These are phyloP conservation scores for Atta cephalotes DNA, from an alignment of 1,140 invertebrate genomes.

Conservation along the genomic window DNA sequence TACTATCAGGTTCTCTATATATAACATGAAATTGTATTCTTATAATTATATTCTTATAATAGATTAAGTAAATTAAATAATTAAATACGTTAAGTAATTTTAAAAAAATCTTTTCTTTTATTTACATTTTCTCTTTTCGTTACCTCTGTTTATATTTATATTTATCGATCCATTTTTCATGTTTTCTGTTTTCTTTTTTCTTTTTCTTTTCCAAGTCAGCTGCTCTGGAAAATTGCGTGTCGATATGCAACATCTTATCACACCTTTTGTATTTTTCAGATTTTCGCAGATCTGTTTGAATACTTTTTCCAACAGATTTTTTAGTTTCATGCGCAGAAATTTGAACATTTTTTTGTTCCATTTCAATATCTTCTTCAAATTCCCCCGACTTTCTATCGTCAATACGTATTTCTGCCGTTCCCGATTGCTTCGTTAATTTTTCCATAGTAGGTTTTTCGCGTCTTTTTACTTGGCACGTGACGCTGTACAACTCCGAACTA, in stretches of 20 bases:
- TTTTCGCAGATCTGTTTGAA: neutral
- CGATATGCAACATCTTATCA: neutral
- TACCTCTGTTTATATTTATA: neutral
- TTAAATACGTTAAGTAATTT: neutral
- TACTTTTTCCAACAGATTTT: neutral
- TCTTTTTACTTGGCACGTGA: slow-evolving; percentile 36
- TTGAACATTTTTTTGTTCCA: neutral
- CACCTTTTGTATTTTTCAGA: slow-evolving; percentile 6
- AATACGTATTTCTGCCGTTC: neutral
- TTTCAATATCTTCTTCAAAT: slow-evolving; percentile 20
- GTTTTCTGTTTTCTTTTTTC: neutral
- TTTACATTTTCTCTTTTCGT: neutral
- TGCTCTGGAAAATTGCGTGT: neutral
- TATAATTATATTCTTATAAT: neutral
- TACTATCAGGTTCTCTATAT: neutral
- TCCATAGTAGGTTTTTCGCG: slow-evolving; percentile 19
- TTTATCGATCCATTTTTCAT: slow-evolving; percentile 14
- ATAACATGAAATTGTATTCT: neutral
- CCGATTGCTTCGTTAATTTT: slow-evolving; percentile 40
- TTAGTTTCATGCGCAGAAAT: neutral
- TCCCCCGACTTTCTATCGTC: neutral
- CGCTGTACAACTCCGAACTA: slow-evolving; percentile 54
- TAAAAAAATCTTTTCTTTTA: neutral
- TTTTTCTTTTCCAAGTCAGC: neutral
- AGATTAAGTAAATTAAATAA: neutral